These are phyloP conservation scores for Brachionus rotundiformis DNA, from an alignment of 1,140 invertebrate genomes.

Conservation along the genomic window DNA sequence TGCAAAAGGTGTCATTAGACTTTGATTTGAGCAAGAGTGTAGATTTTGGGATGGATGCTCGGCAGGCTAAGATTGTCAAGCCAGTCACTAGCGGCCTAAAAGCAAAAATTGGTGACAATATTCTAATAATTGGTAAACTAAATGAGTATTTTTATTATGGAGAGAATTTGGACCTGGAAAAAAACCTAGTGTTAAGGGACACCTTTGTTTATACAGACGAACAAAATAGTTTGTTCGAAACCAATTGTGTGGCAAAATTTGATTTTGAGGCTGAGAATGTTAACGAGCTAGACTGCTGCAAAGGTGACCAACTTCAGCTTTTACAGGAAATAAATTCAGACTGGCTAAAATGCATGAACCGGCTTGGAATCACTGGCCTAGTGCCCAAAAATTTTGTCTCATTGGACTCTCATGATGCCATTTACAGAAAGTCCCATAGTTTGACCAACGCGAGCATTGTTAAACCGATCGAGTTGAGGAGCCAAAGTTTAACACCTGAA, in stretches of 20 bases:
- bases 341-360: not conserved
- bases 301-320: not conserved
- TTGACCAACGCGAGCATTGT: not conserved
- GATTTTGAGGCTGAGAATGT: not conserved
- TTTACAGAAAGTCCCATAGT: not conserved
- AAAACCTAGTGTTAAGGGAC: not conserved
- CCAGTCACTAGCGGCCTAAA: not conserved
- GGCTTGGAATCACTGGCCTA: not conserved
- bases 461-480: not conserved
- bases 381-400: constrained; percentile 3
- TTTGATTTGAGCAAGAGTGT: not conserved
- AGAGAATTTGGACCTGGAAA: constrained; percentile 5
- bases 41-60: not conserved
- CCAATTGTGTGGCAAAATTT: not conserved
- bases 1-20: not conserved
- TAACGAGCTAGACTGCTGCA: not conserved
- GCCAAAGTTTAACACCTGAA: not conserved
- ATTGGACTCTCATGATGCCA: not conserved
- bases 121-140: constrained; percentile 18
- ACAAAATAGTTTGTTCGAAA: not conserved
- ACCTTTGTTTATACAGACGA: not conserved
- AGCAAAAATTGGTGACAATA: not conserved
- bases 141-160: constrained; percentile 34
- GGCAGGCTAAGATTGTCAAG: not conserved
- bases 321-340: not conserved